Base-by-base conservation (phyloP, 2,888 invertebrate species). In the Esperia sulphurella region DNA sequence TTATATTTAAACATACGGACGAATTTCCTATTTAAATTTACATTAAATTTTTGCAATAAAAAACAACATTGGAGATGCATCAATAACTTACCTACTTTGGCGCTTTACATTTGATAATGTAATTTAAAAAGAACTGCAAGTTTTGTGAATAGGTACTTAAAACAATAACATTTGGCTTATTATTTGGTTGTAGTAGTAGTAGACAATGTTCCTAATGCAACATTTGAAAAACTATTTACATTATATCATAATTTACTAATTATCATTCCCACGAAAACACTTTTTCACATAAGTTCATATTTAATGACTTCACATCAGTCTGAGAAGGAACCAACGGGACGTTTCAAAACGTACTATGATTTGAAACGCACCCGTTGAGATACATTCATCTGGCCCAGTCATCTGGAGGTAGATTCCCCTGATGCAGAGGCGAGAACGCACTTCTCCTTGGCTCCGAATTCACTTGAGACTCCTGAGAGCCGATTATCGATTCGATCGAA, bases 381-480 rank as follows among this genome's bases (percentile, higher is more conserved):
- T 73, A 85, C 78, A 80, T 92, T 92, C 92, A 94, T 90, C 94
- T 93, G 64, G 90, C 90, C 92, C 92, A 92, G 68, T 92, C 92
- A 50, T 92, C 92, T 13, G 90, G 86, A 48, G 91, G 85, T 14
- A 71, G 71, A 53, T 52, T 66, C 37, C 68, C 71, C 43, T 76
- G 80, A 55, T 90, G 90, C 1, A 95, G 83, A 5, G 94, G 94
- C 1, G 94, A 94, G 72, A 95, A 95, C 8, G 95, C 95, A 55
- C 89, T 89, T 49, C 85, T 70, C 35, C 88, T 58, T 0, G 86
- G 85, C 68, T 88, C 87, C 9, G 71, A 55, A 5, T 63, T 53
- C 31, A 67, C 63, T 3, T 71, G 56, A 12, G 57, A 63, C 6
- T 87, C 88, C 51, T 85, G 86, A 0, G 79, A 79, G 2, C 92